phyloP scores from a whole-genome alignment of 23 tunicate genomes.

The Halocynthia roretzi region DNA sequence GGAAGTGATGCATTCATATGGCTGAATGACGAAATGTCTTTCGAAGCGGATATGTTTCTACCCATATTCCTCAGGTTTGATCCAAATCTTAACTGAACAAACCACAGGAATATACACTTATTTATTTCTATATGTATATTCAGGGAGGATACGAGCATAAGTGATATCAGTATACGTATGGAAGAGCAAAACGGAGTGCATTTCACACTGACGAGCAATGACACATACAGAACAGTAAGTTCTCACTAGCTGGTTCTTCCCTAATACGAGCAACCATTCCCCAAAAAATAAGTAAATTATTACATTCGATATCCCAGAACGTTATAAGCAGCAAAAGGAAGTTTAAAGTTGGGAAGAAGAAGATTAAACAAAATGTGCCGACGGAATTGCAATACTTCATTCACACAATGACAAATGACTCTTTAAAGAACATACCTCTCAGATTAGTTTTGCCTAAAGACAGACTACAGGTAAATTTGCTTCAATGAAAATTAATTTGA shows the following conservation, averaged over 20 bases:
- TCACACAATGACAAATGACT: conserved; percentile 2
- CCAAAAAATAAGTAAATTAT: neutral
- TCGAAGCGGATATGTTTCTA: conserved; percentile 62
- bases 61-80: conserved; percentile 52
- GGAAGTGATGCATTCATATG: conserved; percentile 73
- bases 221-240: conserved; percentile 6
- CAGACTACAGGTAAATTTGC: neutral
- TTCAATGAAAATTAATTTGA: too few species aligned
- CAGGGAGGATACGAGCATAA: conserved; percentile 14
- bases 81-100: neutral
- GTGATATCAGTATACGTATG: conserved; percentile 6
- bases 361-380: conserved; percentile 1
- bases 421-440: conserved; percentile 1
- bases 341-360: conserved; percentile 11
- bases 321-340: neutral
- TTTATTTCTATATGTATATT: neutral
- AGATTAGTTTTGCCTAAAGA: neutral
- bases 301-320: neutral
- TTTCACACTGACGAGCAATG: neutral
- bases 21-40: conserved; percentile 42
- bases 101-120: neutral
- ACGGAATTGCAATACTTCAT: conserved; percentile 2
- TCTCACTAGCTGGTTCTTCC: too few species aligned
- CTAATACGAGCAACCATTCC: too few species aligned
- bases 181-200: neutral